A percentile compares a stretch with the other conserved stretches of the same genome.
Evolutionary conservation across 2,113 vertebrate species (phyloP).

Genomic region (Serilophus lunatus): DNA sequence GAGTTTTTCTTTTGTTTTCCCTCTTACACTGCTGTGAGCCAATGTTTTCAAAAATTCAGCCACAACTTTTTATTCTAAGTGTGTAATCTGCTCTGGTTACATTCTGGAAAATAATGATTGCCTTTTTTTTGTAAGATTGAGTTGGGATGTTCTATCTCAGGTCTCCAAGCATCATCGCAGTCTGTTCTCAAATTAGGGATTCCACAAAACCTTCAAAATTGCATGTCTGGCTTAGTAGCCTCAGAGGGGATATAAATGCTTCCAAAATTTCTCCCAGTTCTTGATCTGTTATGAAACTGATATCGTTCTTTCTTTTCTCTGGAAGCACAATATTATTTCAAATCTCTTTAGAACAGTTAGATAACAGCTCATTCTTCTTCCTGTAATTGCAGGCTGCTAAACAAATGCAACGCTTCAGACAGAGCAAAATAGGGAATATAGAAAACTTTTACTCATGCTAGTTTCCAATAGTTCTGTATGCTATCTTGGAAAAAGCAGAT

Average conservation of each 20-base stretch:
- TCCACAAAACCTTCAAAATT: constrained; percentile 15
- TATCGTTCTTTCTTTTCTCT: not conserved
- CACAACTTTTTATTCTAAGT: not conserved
- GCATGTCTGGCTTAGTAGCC: not conserved
- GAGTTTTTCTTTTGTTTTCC: not conserved
- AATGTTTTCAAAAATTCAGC: not conserved
- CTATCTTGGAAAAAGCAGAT: not conserved
- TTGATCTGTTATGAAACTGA: not conserved
- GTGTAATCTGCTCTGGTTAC: not conserved
- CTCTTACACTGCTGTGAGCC: not conserved
- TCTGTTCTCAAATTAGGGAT: not conserved
- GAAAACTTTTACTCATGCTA: not conserved
- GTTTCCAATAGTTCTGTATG: not conserved
- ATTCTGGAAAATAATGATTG: not conserved
- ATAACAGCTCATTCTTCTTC: not conserved
- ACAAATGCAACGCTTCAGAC: not conserved
- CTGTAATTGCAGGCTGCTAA: not conserved
- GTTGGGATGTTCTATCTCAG: not conserved
- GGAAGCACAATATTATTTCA: constrained; percentile 28
- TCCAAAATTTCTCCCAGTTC: not conserved
- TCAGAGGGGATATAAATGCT: not conserved
- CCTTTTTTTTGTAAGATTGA: not conserved
- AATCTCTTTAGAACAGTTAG: constrained; percentile 18
- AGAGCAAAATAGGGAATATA: not conserved
- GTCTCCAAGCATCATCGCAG: accelerated